Conservation (phyloP, 2,888 invertebrate species). For the Panopea generosa region DNA sequence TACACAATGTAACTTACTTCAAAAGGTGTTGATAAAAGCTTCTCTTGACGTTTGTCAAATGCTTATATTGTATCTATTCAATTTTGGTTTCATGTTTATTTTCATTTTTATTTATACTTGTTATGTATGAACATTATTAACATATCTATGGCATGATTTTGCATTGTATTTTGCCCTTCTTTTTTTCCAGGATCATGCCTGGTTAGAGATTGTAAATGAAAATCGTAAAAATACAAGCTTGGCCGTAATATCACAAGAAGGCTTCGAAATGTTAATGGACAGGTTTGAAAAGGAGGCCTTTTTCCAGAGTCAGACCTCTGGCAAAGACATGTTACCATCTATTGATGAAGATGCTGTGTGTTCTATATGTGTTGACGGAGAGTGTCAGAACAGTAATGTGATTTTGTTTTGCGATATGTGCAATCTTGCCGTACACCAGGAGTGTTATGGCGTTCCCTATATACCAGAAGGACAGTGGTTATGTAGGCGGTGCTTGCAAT, state of each 20-base stretch:
- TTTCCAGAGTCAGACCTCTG: constrained; percentile 85
- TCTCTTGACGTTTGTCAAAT: too few relatives aligned
- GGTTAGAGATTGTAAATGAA: constrained; percentile 96
- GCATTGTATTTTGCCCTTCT: too few relatives aligned
- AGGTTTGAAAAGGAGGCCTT: constrained; percentile 97
- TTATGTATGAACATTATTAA: too few relatives aligned
- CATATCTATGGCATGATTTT: too few relatives aligned
- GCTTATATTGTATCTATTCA: too few relatives aligned
- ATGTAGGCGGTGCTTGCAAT: constrained; percentile 97
- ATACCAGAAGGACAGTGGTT: constrained; percentile 99
- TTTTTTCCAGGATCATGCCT: constrained; percentile 91
- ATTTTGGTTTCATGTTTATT: too few relatives aligned
- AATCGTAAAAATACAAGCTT: constrained; percentile 88
- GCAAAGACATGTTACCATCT: constrained; percentile 89
- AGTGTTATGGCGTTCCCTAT: constrained; percentile 99
- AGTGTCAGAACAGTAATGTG: constrained; percentile 99
- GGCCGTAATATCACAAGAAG: constrained; percentile 93
- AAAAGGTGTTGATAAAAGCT: too few relatives aligned
- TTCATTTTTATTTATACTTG: too few relatives aligned
- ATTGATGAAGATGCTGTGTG: constrained; percentile 99
- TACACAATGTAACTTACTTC: too few relatives aligned
- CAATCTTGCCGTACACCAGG: constrained; percentile 98
- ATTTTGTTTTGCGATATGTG: constrained; percentile 99
- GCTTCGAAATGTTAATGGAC: constrained; percentile 98
- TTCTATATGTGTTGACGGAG: constrained; percentile 99